Evolutionary conservation across 2,113 vertebrate species (phyloP), one percentile per base, ranked within the genome.

Genomic region (Nibea albiflora): DNA sequence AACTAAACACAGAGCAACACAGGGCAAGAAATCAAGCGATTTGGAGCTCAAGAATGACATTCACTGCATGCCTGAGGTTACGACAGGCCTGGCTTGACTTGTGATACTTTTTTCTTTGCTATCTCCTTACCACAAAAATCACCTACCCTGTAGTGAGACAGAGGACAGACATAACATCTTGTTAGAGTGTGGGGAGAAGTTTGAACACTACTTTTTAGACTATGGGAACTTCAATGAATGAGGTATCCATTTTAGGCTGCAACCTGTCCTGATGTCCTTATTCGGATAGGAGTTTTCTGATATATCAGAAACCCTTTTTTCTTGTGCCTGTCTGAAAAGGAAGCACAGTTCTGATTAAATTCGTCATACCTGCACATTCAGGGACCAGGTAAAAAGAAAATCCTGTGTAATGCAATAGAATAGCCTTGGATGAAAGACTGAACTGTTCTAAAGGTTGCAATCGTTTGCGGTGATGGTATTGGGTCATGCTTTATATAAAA

Each of bases 201-300:
- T 57, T 58, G 14, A 85, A 77, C 11, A 50, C 16, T 50, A 53
- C 49, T 76, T 61, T 56, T 10, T 42, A 61, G 31, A 22, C 77
- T 28, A 39, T 15, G 60, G 61, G 9, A 46, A 53, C 72, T 74
- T 60, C 42, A 31, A 60, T 44, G 71, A 49, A 63, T 16, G 52
- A 73, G 46, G 44, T 39, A 53, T 56, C 26, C 26, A 57, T 74
- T 70, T 39, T 39, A 71, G 66, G 22, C 62, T 11, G 5, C 60
- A 77, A 63, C 54, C 26, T 31, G 60, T 26, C 54, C n/a, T 17
- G 16, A 44, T 35, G 60, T 61, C 46, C 50, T 70, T 56, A 46
- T 54, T 50, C 61, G 62, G 28, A 57, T 58, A 20, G 22, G 2
- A 11, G 15, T 26, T 47, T 76, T 56, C 22, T 56, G 53, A 22